A percentile compares a stretch with the other conserved stretches of the same genome.
Evolutionary conservation across 2,113 vertebrate genomes (phyloP).

Genomic region (Hemiscyllium ocellatum): DNA sequence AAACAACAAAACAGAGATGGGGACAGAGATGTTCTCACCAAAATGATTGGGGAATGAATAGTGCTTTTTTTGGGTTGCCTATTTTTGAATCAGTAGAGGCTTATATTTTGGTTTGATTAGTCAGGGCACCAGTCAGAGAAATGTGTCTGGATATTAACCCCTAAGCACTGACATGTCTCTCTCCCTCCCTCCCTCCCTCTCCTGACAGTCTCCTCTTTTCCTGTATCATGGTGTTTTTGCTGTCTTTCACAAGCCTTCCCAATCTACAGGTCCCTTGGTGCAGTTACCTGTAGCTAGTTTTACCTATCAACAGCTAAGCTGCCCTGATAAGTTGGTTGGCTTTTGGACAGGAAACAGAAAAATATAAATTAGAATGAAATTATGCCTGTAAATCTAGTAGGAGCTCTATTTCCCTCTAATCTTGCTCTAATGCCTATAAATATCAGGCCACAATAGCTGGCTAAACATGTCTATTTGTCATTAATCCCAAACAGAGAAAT

Average conservation of each 20-base stretch:
- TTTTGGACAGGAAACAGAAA: not conserved
- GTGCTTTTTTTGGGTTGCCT: not conserved
- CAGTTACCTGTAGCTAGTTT: not conserved
- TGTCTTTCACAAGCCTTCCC: not conserved
- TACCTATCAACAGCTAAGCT: not conserved
- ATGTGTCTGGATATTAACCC: not conserved
- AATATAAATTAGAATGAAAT: not conserved
- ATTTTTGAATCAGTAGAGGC: not conserved
- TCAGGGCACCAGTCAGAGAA: not conserved
- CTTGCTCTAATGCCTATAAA: not conserved
- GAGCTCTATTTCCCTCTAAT: not conserved
- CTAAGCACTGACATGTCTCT: not conserved
- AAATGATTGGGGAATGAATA: not conserved
- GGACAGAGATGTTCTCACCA: not conserved
- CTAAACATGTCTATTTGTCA: not conserved
- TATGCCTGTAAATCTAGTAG: not conserved
- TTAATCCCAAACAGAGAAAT: not conserved
- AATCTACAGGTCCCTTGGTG: not conserved
- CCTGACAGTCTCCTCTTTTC: not conserved
- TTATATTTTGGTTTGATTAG: not conserved
- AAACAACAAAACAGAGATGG: not conserved
- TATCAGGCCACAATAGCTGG: not conserved
- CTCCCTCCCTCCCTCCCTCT: not conserved
- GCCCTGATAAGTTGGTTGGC: not conserved
- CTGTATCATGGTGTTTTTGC: not conserved